These are phyloP conservation scores for Cygnus buccinator DNA, from an alignment of 2,113 vertebrate genomes.

Conservation along the genomic window DNA sequence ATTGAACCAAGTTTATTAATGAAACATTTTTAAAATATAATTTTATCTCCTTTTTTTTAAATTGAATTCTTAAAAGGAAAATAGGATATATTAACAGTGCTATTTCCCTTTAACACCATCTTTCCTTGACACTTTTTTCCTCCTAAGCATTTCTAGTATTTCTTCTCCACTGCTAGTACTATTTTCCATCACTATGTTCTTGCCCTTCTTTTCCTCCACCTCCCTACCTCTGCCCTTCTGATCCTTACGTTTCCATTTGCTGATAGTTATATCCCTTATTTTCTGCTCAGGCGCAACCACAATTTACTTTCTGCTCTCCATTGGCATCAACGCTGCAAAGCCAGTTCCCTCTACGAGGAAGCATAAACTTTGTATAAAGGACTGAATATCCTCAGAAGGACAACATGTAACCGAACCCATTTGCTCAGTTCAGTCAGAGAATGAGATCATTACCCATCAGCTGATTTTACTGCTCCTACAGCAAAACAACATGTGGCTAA, in stretches of 20 bases:
- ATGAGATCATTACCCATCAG: not conserved
- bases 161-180: not conserved
- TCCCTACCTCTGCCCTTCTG: not conserved
- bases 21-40: not conserved
- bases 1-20: not conserved
- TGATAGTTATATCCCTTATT: not conserved
- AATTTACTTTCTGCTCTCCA: not conserved
- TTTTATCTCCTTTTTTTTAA: too few relatives aligned
- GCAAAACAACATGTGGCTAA: not conserved
- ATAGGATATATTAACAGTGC: not conserved
- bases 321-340: not conserved
- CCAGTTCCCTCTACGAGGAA: not conserved
- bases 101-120: not conserved
- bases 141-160: not conserved
- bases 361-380: not conserved
- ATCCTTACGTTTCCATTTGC: too few relatives aligned
- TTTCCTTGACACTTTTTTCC: not conserved
- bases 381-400: not conserved
- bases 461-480: not conserved
- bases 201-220: not conserved
- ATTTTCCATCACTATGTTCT: not conserved
- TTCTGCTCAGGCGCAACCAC: not conserved
- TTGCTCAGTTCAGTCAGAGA: not conserved
- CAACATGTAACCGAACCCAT: fast-evolving
- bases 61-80: not conserved